Evolutionary conservation across 2,797 vertebrate genomes (phyloP).

Genomic region (Chaetophractus vellerosus): DNA sequence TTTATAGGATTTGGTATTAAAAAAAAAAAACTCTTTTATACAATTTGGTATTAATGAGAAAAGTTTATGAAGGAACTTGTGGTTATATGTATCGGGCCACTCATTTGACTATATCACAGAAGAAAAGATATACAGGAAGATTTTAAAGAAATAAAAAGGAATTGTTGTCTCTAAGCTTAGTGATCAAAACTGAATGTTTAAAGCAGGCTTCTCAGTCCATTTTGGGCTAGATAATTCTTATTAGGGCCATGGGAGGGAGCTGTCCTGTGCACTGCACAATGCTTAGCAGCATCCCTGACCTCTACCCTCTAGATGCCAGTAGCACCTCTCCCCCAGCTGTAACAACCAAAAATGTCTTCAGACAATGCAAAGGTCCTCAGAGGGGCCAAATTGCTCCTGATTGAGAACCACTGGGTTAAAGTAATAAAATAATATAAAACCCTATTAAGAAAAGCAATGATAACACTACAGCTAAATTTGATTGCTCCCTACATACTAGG

Average conservation of each 20-base stretch:
- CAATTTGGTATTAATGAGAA: not conserved
- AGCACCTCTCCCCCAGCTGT: not conserved
- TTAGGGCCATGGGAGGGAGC: not conserved
- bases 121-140: not conserved
- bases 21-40: not conserved
- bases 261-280: not conserved
- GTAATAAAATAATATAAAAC: not conserved
- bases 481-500: not conserved
- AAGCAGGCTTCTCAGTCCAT: not conserved
- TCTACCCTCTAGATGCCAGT: not conserved
- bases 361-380: not conserved
- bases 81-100: not conserved
- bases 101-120: not conserved
- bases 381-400: not conserved
- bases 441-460: not conserved
- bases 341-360: not conserved
- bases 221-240: not conserved
- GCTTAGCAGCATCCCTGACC: not conserved
- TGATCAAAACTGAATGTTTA: not conserved
- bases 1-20: not conserved
- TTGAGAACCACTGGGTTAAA: slow-evolving; percentile 4
- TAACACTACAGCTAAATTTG: slow-evolving; percentile 6
- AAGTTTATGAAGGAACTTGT: not conserved
- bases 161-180: slow-evolving; percentile 12
- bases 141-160: slow-evolving; percentile 45